These are phyloP conservation scores for Zosterops hypoxanthus DNA, from an alignment of 2,113 vertebrate genomes.

Conservation along the genomic window DNA sequence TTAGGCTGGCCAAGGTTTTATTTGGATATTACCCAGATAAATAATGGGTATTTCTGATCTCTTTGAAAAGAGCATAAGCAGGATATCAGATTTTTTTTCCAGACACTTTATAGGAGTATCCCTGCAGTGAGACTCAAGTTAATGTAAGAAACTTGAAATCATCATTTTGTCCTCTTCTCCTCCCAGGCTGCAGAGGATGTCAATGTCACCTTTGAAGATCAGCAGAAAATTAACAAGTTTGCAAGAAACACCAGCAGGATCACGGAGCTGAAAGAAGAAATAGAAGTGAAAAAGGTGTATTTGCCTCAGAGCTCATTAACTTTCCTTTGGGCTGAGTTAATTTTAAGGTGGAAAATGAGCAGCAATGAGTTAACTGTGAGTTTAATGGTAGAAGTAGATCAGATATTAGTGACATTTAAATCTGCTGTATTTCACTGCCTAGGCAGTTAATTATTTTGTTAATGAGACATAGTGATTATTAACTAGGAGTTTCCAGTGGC, in stretches of 20 bases:
- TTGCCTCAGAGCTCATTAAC: background rate
- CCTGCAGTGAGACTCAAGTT: background rate
- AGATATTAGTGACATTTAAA: background rate
- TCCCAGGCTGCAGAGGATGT: constrained; percentile 94
- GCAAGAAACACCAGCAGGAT: constrained; percentile 95
- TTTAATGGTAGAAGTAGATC: background rate
- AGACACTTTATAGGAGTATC: background rate
- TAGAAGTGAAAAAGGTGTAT: constrained; percentile 90
- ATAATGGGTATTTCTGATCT: accelerated
- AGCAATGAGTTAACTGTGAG: background rate
- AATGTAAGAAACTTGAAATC: background rate
- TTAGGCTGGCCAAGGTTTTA: no score
- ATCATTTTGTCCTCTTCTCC: background rate
- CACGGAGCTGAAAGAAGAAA: constrained; percentile 95
- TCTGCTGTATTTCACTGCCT: background rate
- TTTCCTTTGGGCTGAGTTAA: background rate
- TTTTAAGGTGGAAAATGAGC: background rate
- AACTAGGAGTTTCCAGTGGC: background rate
- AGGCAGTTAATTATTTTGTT: background rate
- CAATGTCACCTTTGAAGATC: constrained; percentile 96
- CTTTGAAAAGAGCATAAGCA: background rate
- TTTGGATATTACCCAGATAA: background rate
- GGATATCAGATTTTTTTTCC: no score
- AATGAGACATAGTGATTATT: background rate
- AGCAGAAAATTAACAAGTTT: constrained; percentile 98